Base-by-base conservation (phyloP, 2,797 vertebrate species). In the Tenualosa ilisha region DNA sequence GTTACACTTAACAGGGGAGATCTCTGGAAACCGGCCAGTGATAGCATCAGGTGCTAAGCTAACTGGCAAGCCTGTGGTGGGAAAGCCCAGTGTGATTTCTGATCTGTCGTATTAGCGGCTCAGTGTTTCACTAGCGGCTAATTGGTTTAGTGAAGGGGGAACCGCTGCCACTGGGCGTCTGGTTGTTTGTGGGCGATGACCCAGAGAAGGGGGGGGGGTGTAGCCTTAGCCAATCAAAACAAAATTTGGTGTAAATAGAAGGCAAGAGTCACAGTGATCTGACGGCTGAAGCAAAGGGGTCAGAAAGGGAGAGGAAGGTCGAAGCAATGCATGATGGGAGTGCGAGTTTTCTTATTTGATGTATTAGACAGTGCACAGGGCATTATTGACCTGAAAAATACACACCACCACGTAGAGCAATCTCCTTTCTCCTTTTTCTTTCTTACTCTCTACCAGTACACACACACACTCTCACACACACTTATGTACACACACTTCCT, bases 91-190 rank as follows among this genome's bases (percentile, higher is more conserved):
- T 72, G 65, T 37, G 65, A 72, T 86, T 86, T 88, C 87, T 88
- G 86, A 86, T 87, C 75, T 82, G 81, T 46, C 81, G 86, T 81
- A 59, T 90, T 90, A 86, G 84, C 40, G 49, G 82, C 84, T 86
- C 68, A 81, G 84, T 84, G 89, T 88, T 89, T 91, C 82, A 81
- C 86, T 75, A 61, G 81, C 68, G 6, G 26, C 86, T 92, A 91
- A 93, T 89, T 91, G 90, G 89, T 93, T 94, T 91, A 93, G 89
- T 85, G 26, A 6, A 68, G 81, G 82, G 46, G 83, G 83, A 37
- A 86, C 43, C n/a, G 40, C 22, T 51, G 82, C 54, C 82, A 83
- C 75, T 81, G 54, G 46, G 83, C 84, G 84, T 82, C 84, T 87
- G 88, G 43, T 26, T 2, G 65, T 72, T 72, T 72, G 31, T 37